phyloP scores from a whole-genome alignment of 2,888 invertebrate genomes.

The Caprella mutica region DNA sequence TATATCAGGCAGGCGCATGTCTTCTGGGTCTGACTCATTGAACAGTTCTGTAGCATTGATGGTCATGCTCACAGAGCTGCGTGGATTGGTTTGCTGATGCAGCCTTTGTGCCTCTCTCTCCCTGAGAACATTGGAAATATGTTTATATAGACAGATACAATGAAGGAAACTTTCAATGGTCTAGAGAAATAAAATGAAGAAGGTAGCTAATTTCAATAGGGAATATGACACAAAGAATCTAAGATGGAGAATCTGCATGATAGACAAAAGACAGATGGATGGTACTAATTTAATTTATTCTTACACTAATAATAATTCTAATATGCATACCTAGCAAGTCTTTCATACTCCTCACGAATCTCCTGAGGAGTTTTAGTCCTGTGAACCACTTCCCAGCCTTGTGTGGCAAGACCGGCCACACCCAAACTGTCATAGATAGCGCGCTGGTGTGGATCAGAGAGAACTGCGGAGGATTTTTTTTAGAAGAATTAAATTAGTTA shows the following conservation, averaged over 20 bases:
- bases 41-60: slow-evolving; percentile 90
- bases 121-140: slow-evolving; percentile 39
- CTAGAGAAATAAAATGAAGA: too few relatives aligned
- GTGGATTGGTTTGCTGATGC: slow-evolving; percentile 82
- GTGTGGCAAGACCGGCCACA: slow-evolving; percentile 79
- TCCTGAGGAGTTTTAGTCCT: slow-evolving; percentile 85
- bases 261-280: not conserved
- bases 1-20: slow-evolving; percentile 39
- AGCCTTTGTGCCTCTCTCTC: slow-evolving; percentile 76
- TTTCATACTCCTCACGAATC: slow-evolving; percentile 92
- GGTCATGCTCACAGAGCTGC: slow-evolving; percentile 70
- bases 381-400: slow-evolving; percentile 90
- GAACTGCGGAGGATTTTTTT: slow-evolving; percentile 50
- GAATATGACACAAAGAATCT: not conserved
- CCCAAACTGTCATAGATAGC: slow-evolving; percentile 89
- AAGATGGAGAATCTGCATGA: not conserved
- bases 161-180: too few relatives aligned
- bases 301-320: not conserved
- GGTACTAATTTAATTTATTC: not conserved
- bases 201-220: too few relatives aligned
- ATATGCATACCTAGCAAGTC: slow-evolving; percentile 45
- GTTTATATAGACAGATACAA: too few relatives aligned
- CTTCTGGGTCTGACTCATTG: slow-evolving; percentile 62
- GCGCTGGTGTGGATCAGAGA: slow-evolving; percentile 82
- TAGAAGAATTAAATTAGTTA: too few relatives aligned